Evolutionary conservation across 1,140 invertebrate species (phyloP), one percentile per base, ranked within the genome.

Genomic region (Caenorhabditis briggsae): DNA sequence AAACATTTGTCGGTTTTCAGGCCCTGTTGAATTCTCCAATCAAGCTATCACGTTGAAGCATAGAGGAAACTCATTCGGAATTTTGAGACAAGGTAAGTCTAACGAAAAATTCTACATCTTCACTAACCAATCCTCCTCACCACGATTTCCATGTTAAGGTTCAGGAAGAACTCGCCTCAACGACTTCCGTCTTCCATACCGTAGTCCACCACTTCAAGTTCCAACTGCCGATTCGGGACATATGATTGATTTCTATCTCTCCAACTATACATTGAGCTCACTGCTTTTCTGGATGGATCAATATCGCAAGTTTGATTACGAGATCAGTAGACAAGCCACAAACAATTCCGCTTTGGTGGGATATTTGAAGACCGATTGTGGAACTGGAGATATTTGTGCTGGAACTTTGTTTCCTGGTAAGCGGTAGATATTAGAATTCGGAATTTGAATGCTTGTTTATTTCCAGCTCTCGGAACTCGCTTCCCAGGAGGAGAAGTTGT

Each of bases 271-370:
- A 2, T 46, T 92, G 18, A 82, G 88, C n/a, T 90, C 89, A 11
- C 88, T 92, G 23, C 88, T 92, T 23, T 92, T 92, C 86, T 92
- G 91, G 91, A 92, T 92, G 92, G 91, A 90, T 58, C 89, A 90
- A 41, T 90, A 90, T 48, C 55, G 90, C n/a, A 92, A 91, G 70
- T 92, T 92, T 56, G 91, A 92, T 84, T 92, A 92, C 61, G 91
- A 92, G 74, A 92, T 92, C 48, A 92, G 90, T 43, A 83, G 89
- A 82, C 53, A 78, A n/a, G 90, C 87, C 11, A 83, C 91, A 9
- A 92, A 92, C 58, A 92, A 92, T 78, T 82, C 88, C 11, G 88
- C 86, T 43, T 90, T 92, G 20, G 89, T 90, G 20, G 91, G 91
- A 18, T 92, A 92, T 88, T 65, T 92, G 87, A 87, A 89, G 53